Percentiles rank a stretch among this genome's conserved stretches.
phyloP scores from a whole-genome alignment of 2,888 invertebrate species.

The Pocota personata region DNA sequence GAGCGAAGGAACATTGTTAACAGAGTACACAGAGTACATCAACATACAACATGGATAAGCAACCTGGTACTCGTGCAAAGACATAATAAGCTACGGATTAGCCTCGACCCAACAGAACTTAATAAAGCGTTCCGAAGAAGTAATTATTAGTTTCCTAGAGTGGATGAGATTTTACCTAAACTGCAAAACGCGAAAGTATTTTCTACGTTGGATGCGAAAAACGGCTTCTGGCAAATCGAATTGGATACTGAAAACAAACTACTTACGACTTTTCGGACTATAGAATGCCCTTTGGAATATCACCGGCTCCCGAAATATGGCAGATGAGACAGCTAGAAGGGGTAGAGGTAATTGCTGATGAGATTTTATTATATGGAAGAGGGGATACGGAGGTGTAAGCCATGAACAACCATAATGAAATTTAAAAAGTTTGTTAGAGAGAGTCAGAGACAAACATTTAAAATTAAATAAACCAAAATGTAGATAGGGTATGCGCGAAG shows the following conservation, averaged over 20 bases:
- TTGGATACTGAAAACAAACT: slow-evolving; percentile 79
- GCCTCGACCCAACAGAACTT: slow-evolving; percentile 30
- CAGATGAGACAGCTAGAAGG: background rate
- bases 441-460: background rate
- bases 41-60: slow-evolving; percentile 47
- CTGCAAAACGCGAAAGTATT: slow-evolving; percentile 44
- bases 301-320: slow-evolving; percentile 21
- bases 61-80: slow-evolving; percentile 40
- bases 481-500: background rate
- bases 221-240: slow-evolving; percentile 76
- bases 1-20: slow-evolving; percentile 15
- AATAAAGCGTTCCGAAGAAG: slow-evolving; percentile 35
- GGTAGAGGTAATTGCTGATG: slow-evolving; percentile 26
- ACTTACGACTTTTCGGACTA: slow-evolving; percentile 75
- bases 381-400: background rate
- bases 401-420: slow-evolving; percentile 1
- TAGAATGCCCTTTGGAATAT: slow-evolving; percentile 69
- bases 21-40: slow-evolving; percentile 5
- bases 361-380: background rate
- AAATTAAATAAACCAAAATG: background rate
- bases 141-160: slow-evolving; percentile 6
- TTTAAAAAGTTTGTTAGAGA: background rate
- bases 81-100: slow-evolving; percentile 34
- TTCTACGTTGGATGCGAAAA: too few relatives aligned
- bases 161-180: slow-evolving; percentile 37